Percentiles rank a stretch among this genome's conserved stretches.
Evolutionary conservation across 2,113 vertebrate species (phyloP).

Genomic region (Amphiprion percula): DNA sequence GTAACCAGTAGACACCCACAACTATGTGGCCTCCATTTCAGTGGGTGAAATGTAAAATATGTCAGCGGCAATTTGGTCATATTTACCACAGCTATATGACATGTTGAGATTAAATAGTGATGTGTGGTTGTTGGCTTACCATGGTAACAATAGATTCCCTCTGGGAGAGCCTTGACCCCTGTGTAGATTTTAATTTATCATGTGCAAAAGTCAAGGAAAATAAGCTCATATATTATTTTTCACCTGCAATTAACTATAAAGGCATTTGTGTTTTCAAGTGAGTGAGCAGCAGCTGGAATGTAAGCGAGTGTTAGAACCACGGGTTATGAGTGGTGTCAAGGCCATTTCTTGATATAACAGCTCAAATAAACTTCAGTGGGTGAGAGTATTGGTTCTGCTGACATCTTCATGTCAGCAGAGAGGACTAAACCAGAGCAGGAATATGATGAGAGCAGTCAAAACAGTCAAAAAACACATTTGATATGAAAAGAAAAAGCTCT

Average conservation of each 20-base stretch:
- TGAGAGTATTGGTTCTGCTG: slow-evolving; percentile 29
- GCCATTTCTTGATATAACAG: slow-evolving; percentile 47
- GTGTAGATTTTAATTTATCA: slow-evolving; percentile 57
- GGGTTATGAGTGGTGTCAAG: slow-evolving; percentile 43
- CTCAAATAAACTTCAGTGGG: slow-evolving; percentile 68
- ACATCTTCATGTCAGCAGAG: slow-evolving; percentile 44
- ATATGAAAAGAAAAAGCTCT: slow-evolving; percentile 26
- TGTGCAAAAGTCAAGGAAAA: slow-evolving; percentile 56
- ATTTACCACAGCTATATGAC: slow-evolving; percentile 68
- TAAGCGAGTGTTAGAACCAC: slow-evolving; percentile 19
- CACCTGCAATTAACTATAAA: slow-evolving; percentile 48
- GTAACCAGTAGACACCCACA: slow-evolving; percentile 78
- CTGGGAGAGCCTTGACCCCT: slow-evolving; percentile 27
- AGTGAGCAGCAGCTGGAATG: slow-evolving; percentile 34
- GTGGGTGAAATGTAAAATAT: slow-evolving; percentile 63
- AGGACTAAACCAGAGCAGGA: slow-evolving; percentile 34
- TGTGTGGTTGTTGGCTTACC: slow-evolving; percentile 62
- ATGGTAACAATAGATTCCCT: slow-evolving; percentile 62
- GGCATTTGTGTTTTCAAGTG: slow-evolving; percentile 26
- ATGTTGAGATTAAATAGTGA: slow-evolving; percentile 74
- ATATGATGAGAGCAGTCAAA: slow-evolving; percentile 45
- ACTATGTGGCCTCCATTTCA: slow-evolving; percentile 70
- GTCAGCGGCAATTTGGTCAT: slow-evolving; percentile 70
- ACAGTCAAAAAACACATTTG: slow-evolving; percentile 37
- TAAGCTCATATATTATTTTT: slow-evolving; percentile 66